Evolutionary conservation across 2,113 vertebrate genomes (phyloP), one percentile per base, ranked within the genome.

Genomic region (Opisthocomus hoazin): DNA sequence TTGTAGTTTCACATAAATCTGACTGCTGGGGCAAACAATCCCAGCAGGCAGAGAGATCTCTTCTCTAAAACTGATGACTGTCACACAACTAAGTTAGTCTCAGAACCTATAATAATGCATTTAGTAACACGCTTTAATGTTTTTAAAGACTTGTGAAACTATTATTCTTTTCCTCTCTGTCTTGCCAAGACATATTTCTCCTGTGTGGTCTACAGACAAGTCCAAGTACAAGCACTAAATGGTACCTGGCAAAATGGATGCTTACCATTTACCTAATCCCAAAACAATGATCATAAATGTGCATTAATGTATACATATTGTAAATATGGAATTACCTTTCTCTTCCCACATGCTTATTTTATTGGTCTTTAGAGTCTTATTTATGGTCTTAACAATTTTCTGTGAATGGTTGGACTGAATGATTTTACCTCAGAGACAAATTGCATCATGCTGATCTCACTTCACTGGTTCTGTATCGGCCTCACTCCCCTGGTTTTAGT

Each of bases 311-410:
- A 61, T 75, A 83, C 41, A 13, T 80, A 87, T 29, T 60, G 74
- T 91, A 94, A 94, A 91, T 84, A 89, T 16, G 36, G 73, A 84
- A 84, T 91, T 90, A 68, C 89, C 51, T 84, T 71, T 81, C 43
- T 87, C 39, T 92, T 95, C 74, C 56, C 43, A 75, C 3, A 1
- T 64, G 73, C 84, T 94, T 78, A 56, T 81, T 96, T 81, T 95
- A 91, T 89, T 93, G 87, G 60, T 89, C 94, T 92, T 95, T 91
- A 39, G 89, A 91, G 93, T 71, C 84, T 84, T 92, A 84, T 84
- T 95, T 94, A 61, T 65, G 71, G 39, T 89, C 46, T 73, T 94
- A 87, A 91, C 0, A 3, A 68, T 94, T 87, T 89, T 97, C 87
- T 92, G 54, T 92, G 91, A 92, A 57, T 92, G 76, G 84, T 69